Evolutionary conservation across 2,113 vertebrate species (phyloP).

Genomic region (Vulpes vulpes): DNA sequence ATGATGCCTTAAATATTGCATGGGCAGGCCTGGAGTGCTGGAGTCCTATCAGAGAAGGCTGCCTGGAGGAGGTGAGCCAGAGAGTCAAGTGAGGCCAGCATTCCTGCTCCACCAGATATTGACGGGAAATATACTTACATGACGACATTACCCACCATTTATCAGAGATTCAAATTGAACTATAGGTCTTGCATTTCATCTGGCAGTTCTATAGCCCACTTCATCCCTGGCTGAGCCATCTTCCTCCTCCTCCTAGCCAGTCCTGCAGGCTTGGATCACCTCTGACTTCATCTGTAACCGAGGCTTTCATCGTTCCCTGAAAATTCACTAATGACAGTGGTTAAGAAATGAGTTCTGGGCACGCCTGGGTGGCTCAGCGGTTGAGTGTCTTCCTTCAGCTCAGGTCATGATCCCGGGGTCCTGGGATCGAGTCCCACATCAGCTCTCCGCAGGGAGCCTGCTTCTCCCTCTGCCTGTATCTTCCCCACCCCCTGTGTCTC

Average conservation of each 20-base stretch:
- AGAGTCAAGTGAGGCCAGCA: neutral
- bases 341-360: no score
- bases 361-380: no score
- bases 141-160: fast-evolving
- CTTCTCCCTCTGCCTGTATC: no score
- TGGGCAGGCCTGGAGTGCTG: neutral
- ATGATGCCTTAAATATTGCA: neutral
- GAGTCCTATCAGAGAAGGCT: neutral
- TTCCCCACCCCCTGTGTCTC: no score
- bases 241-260: neutral
- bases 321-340: neutral
- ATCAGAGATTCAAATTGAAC: neutral
- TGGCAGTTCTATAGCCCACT: fast-evolving
- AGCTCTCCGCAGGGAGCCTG: no score
- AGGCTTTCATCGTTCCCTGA: neutral
- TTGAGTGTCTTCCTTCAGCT: no score
- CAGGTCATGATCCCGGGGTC: no score
- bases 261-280: fast-evolving
- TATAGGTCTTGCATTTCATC: neutral
- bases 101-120: neutral
- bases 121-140: no score
- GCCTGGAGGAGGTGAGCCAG: neutral
- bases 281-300: neutral
- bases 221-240: fast-evolving
- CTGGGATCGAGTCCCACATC: no score